Evolutionary conservation across 2,888 invertebrate genomes (phyloP), one percentile per base, ranked within the genome.

Genomic region (Slavum lentiscoides): DNA sequence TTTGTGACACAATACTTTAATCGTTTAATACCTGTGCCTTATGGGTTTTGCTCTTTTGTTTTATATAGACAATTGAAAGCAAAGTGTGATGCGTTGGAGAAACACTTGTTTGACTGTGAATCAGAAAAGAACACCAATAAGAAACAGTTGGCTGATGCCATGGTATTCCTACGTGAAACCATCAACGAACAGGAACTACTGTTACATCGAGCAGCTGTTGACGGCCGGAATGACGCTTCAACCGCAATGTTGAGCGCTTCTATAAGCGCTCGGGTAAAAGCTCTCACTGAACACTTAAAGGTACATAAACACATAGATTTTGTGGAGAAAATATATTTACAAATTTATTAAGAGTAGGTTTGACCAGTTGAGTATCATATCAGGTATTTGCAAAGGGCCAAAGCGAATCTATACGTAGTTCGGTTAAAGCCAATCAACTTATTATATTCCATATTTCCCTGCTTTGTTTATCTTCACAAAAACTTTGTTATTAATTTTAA

Each of bases 121-220:
- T 85, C 88, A 62, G 88, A 89, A 1, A 86, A 88, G 64, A 88
- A 88, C 82, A 88, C 89, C 11, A 87, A 88, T 68, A 87, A 88
- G 76, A 87, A 88, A 82, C 89, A 89, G 84, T 85, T 90, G 58
- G 87, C 86, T 82, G 89, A 89, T 84, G 88, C 88, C 0, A 88
- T 89, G 85, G 85, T 85, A 62, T 89, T 89, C 85, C 89, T 89
- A 64, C 88, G 88, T 83, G 88, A 89, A 83, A 85, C 90, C 81
- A 88, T 89, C 2, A 84, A 85, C 13, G 89, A 89, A 83, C 89
- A 89, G 80, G 89, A 90, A 84, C 86, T 86, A 62, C 85, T 89
- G 3, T 61, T 80, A 39, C 80, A 53, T 1, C 80, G 55, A 8
- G 80, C 80, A 4, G 70, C 80, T 5, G 62, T 53, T 0, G 80